Percentiles rank a stretch among this genome's conserved stretches.
These are phyloP conservation scores for Danio aesculapii DNA, from an alignment of 2,797 vertebrate species.

Conservation along the genomic window DNA sequence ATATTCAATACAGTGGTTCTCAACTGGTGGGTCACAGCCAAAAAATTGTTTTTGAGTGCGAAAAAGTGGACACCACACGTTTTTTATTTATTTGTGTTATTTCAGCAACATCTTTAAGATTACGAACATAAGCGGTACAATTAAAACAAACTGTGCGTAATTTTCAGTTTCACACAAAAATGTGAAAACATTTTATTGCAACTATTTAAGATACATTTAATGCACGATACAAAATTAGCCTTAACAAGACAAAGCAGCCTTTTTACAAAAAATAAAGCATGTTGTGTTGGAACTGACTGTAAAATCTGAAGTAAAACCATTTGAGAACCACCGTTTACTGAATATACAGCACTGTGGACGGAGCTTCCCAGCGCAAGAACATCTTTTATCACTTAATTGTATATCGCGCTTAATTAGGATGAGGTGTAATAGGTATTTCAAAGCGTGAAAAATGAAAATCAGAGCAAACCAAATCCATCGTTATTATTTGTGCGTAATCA, in stretches of 20 bases:
- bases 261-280: neutral
- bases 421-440: neutral
- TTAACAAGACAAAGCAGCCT: neutral
- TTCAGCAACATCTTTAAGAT: neutral
- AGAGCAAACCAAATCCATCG: neutral
- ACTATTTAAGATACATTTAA: neutral
- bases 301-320: constrained; percentile 2
- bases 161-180: neutral
- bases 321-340: constrained; percentile 1
- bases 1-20: constrained; percentile 24
- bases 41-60: neutral
- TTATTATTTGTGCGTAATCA: constrained; percentile 23
- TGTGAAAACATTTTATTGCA: neutral
- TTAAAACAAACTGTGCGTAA: neutral
- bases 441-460: constrained; percentile 1
- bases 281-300: neutral
- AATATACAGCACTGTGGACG: constrained; percentile 8
- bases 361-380: neutral
- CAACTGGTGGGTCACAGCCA: neutral
- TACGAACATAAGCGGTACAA: neutral
- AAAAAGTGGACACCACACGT: neutral
- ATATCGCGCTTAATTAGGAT: neutral
- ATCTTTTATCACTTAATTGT: neutral
- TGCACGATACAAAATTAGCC: neutral
- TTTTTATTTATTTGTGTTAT: neutral